These are phyloP conservation scores for Calephelis nemesis DNA, from an alignment of 1,140 invertebrate species.

Conservation along the genomic window DNA sequence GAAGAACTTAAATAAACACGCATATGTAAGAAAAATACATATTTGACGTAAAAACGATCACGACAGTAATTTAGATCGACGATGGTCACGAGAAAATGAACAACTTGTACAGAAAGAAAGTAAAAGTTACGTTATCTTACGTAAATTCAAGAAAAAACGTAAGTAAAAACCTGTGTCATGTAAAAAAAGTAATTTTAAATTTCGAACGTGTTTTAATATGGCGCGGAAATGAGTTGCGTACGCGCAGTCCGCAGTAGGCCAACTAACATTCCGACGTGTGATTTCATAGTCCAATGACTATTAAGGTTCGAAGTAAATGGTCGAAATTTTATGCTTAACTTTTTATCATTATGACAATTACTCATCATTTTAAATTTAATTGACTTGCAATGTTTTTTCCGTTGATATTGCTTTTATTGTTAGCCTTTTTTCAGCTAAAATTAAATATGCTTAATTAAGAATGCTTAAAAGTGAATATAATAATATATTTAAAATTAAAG, in stretches of 20 bases:
- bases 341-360: constrained; percentile 44
- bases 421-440: too few relatives aligned
- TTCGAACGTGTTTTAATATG: constrained; percentile 28
- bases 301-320: constrained; percentile 55
- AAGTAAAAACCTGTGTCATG: constrained; percentile 18
- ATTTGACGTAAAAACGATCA: constrained; percentile 1
- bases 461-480: too few relatives aligned
- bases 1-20: neutral
- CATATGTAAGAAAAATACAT: neutral
- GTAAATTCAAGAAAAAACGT: constrained; percentile 13
- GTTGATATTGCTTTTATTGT: too few relatives aligned
- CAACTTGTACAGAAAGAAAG: neutral
- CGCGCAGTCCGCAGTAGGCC: constrained; percentile 52
- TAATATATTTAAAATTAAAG: too few relatives aligned
- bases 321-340: constrained; percentile 31
- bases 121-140: constrained; percentile 10
- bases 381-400: too few relatives aligned
- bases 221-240: constrained; percentile 37
- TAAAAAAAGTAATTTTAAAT: constrained; percentile 30
- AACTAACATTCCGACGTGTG: constrained; percentile 53
- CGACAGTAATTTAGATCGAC: neutral
- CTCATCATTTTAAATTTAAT: constrained; percentile 18
- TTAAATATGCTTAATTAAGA: too few relatives aligned
- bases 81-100: constrained; percentile 9
- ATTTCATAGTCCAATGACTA: constrained; percentile 52